phyloP scores from a whole-genome alignment of 2,888 invertebrate genomes.

The Synergus gifuensis region DNA sequence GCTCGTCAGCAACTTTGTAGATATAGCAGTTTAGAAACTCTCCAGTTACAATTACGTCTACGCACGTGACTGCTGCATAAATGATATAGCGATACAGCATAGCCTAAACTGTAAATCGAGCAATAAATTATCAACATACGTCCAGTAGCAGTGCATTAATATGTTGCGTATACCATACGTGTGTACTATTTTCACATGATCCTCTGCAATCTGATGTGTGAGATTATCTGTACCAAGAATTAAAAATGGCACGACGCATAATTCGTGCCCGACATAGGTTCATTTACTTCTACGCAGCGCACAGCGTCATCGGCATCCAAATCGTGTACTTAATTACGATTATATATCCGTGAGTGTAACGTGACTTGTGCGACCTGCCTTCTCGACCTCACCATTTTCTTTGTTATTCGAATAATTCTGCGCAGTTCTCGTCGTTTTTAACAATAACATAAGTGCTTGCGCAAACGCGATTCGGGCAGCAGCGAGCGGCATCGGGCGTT shows the following conservation, averaged over 20 bases:
- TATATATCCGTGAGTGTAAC: background rate
- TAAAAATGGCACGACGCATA: background rate
- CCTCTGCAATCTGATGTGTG: background rate
- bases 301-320: background rate
- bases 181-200: background rate
- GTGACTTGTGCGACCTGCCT: background rate
- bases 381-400: background rate
- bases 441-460: conserved; percentile 62
- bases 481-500: conserved; percentile 63
- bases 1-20: background rate
- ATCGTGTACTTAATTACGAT: conserved; percentile 2
- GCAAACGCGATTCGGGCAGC: conserved; percentile 52
- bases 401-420: background rate
- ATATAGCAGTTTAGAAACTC: background rate
- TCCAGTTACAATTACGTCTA: background rate
- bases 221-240: background rate
- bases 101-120: background rate
- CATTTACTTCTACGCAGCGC: background rate
- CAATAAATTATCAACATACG: background rate
- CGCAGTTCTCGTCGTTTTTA: conserved; percentile 55
- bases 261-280: background rate
- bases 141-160: conserved; percentile 1
- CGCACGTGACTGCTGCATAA: background rate
- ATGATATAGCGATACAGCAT: background rate
- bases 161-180: background rate